Base-by-base conservation (phyloP, 1,140 invertebrate genomes). In the Bombyx mandarina region DNA sequence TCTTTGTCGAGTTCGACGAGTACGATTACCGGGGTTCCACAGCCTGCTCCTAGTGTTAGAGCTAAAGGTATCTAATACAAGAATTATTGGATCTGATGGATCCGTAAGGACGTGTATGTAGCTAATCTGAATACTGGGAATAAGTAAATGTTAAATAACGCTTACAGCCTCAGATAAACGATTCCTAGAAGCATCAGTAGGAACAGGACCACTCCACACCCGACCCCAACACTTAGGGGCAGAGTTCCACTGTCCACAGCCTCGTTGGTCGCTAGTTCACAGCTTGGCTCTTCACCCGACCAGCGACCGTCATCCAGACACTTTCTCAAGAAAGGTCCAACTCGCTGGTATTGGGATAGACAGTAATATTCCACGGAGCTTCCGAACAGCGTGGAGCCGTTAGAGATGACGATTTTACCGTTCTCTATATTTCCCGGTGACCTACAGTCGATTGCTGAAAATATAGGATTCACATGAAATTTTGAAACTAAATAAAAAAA, bases 301-400 rank as follows among this genome's bases (percentile, higher is more conserved):
- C 95, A 97, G 9, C 90, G 83, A 5, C 94, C 95, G 57, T 93
- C 93, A 52, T 96, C 94, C 71, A 93, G 87, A 79, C 95, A 97
- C 71, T 95, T 95, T 52, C 95, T 88, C 3, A 95, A 82, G 77
- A 95, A 96, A 5, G 94, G 93, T 0, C 95, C 95, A 1, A 93
- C 91, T 47, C 95, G 90, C 73, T 94, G 93, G 81, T 91, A 97
- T 62, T 94, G 93, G 7, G 94, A 95, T 55, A 97, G 84, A 74
- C 97, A 98, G 65, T 96, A 93, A 77, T 97, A 98, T 71, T 96
- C 94, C 1, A 96, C 92, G 3, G 93, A 91, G 56, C 94, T 94
- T 7, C 93, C 93, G 70, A 94, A 97, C 6, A 92, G 89, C 0
- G 94, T 96, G 0, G 94, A 93, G 26, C 93, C 92, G 69, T 98